Evolutionary conservation across 2,888 invertebrate genomes (phyloP).

Genomic region (Hecatera dysodea): DNA sequence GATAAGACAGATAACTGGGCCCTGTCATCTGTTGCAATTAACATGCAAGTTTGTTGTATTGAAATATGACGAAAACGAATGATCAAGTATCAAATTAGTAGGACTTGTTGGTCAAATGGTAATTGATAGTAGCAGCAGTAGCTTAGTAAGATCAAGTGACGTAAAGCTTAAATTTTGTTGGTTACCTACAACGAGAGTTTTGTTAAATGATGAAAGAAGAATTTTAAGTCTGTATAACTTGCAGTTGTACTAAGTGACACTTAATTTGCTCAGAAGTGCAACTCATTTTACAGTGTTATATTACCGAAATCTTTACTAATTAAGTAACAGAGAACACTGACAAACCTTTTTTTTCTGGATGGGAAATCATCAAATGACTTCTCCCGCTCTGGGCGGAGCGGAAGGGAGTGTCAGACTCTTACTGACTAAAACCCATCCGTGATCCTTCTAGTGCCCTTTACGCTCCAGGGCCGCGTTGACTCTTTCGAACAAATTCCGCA

Average conservation of each 20-base stretch:
- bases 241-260: background rate
- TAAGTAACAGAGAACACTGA: too few species aligned
- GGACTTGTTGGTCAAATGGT: background rate
- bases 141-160: background rate
- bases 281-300: background rate
- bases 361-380: too few species aligned
- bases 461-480: too few species aligned
- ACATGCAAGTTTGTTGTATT: constrained; percentile 57
- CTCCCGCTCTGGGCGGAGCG: too few species aligned
- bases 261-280: background rate
- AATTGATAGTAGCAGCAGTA: background rate
- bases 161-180: background rate
- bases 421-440: too few species aligned
- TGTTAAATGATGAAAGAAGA: background rate
- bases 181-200: background rate
- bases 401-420: too few species aligned
- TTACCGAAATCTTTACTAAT: background rate
- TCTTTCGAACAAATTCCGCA: too few species aligned
- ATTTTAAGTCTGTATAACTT: background rate
- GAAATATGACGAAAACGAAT: constrained; percentile 52
- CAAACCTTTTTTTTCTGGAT: too few species aligned
- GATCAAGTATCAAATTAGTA: constrained; percentile 33
- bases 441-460: too few species aligned
- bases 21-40: constrained; percentile 52
- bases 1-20: constrained; percentile 33